Evolutionary conservation across 2,888 invertebrate genomes (phyloP), one percentile per base, ranked within the genome.

Genomic region (Cephus sareptanus): DNA sequence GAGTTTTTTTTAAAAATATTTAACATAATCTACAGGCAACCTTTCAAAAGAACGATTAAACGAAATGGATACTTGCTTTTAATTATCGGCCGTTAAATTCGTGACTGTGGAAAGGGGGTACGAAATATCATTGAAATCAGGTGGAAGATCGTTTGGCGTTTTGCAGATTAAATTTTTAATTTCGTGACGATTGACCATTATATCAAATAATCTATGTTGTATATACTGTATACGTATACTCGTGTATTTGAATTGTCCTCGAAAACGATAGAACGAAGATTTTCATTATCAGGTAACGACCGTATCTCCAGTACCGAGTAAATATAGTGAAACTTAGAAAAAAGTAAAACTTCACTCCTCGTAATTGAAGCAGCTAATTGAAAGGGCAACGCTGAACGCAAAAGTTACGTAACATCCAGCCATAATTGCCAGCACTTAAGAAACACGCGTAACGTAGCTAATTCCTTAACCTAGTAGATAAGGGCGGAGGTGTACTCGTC

Each of bases 41-140:
- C 34, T 69, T 77, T 74, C 34, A 70, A 79, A 71, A 37, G 76
- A 78, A 79, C 84, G 85, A 86, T 88, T 85, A 87, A 85, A 81
- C 81, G 81, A 83, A 83, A 83, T 79, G 80, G 78, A 77, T 80
- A 79, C 79, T 74, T 75, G 79, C 76, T 82, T 82, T 87, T 85
- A 83, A 83, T 82, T 82, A 81, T 79, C 80, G 81, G 56, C 56
- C 2, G 6, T 56, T 23, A 56, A 23, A 56, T 9, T 56, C 56
- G 9, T 56, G 56, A 56, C 56, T 15, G 23, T 23, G 2, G 23
- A 56, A 56, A 23, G 0, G 9, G 9, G 56, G 9, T 23, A 23
- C 56, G 23, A 23, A 40, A 40, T 40, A 40, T 40, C 40, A 40
- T 6, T 23, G 40, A 40, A 40, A 23, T 23, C 23, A 40, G 23